Conservation (phyloP, 2,888 invertebrate genomes). For the Baccha elongata region DNA sequence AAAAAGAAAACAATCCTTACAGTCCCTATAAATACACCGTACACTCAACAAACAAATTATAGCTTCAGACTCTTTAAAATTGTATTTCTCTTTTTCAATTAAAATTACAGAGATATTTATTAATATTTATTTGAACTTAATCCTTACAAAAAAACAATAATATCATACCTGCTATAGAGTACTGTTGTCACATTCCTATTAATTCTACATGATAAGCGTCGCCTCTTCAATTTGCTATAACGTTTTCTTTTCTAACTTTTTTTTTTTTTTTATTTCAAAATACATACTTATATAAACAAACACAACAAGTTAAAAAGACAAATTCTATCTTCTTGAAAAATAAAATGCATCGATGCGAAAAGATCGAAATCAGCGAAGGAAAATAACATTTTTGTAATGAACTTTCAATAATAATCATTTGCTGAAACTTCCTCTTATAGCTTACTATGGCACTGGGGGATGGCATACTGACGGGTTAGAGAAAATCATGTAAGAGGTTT, state of each 20-base stretch:
- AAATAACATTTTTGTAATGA: slow-evolving; percentile 66
- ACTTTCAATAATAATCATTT: slow-evolving; percentile 66
- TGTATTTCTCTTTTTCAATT: no score
- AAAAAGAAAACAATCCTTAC: no score
- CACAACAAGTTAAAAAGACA: not conserved
- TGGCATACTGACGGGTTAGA: no score
- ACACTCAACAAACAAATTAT: no score
- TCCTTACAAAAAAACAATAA: not conserved
- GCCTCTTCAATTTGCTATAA: not conserved
- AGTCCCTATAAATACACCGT: no score
- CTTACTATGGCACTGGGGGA: not conserved
- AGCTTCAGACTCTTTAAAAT: no score
- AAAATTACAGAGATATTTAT: not conserved
- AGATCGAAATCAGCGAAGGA: slow-evolving; percentile 63
- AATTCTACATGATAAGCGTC: not conserved
- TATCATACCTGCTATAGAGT: no score
- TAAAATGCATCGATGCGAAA: slow-evolving; percentile 60
- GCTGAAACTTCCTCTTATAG: slow-evolving; percentile 40
- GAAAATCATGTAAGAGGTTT: not conserved
- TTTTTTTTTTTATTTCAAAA: slow-evolving; percentile 1
- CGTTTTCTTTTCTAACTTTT: not conserved
- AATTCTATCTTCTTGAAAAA: slow-evolving; percentile 33
- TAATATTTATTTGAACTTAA: not conserved
- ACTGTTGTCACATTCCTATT: not conserved
- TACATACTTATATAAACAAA: slow-evolving; percentile 26